Percentiles rank a stretch among this genome's conserved stretches.
Evolutionary conservation across 2,888 invertebrate genomes (phyloP).

Genomic region (Eupeodes luniger): DNA sequence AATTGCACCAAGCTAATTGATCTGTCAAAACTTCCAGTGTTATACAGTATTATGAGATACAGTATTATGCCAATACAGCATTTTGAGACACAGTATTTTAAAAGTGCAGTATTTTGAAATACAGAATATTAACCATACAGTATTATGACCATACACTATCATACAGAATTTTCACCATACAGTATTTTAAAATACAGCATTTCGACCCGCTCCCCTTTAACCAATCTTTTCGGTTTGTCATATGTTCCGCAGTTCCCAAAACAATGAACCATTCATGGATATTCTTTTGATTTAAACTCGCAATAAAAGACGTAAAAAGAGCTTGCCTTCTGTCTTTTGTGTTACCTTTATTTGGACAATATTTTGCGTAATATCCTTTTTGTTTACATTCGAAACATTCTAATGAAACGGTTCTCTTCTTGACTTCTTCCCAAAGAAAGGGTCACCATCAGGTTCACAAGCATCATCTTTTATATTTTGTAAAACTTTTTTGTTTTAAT

Average conservation of each 20-base stretch:
- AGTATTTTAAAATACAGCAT: too few relatives aligned
- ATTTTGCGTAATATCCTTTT: background rate
- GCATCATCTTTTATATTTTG: background rate
- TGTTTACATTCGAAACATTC: background rate
- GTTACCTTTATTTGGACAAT: background rate
- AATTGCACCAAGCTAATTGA: too few relatives aligned
- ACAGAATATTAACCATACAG: too few relatives aligned
- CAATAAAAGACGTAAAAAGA: background rate
- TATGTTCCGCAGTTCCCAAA: background rate
- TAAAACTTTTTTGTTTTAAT: background rate
- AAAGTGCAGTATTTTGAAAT: too few relatives aligned
- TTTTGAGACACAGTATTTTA: too few relatives aligned
- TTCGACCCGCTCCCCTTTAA: too few relatives aligned
- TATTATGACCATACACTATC: too few relatives aligned
- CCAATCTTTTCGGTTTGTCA: background rate
- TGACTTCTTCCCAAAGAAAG: background rate
- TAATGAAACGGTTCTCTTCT: background rate
- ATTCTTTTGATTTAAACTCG: background rate
- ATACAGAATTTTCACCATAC: too few relatives aligned
- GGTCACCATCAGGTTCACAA: background rate
- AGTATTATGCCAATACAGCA: too few relatives aligned
- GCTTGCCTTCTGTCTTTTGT: background rate
- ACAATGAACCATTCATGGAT: background rate
- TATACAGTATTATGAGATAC: too few relatives aligned
- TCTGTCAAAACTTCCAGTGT: too few relatives aligned